Base-by-base conservation (phyloP, 2,797 vertebrate genomes). In the Rhinoraja longicauda region DNA sequence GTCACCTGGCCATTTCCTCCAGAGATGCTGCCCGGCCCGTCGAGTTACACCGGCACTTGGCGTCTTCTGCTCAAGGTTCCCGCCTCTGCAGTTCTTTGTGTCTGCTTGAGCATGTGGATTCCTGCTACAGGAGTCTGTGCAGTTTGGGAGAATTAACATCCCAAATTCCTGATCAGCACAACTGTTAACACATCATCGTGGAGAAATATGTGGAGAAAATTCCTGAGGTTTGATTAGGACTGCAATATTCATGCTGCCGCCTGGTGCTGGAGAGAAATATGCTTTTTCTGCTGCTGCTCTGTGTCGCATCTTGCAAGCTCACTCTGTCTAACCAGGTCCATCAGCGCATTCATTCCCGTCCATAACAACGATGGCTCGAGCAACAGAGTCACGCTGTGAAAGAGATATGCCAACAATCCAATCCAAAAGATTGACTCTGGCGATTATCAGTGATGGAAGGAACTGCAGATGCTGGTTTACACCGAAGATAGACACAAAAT, bases 271-370 rank as follows among this genome's bases (percentile, higher is more conserved):
- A 57, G 39, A 75, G 72, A 6, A n/a, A 92, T n/a, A 39, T 75
- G 92, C 72, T 73, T 45, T 45, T 3, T 75, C 90, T 75, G 90
- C 90, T n/a, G 90, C 36, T 62, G 82, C 72, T 29, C 92, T 19
- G 29, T 75, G 39, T 10, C 75, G 67, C 72, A 39, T 39, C 88
- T 29, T 91, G 64, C 67, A 45, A 92, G 4, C 64, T 92, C 26
- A 10, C 24, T 92, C 90, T 75, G 70, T n/a, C 70, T 75, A 92
- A 73, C 75, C 39, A 45, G 70, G 92, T 92, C 90, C 73, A 57
- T 72, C 70, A 75, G 53, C 39, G 12, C 90, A 92, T 92, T 92
- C 92, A 75, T 92, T 75, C 70, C 45, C 13, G 2, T n/a, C 90
- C 26, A 75, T 53, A 72, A 39, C 26, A 39, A 6, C 10, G 1